Conservation (phyloP, 2,888 invertebrate species). For the Cantharis rustica region DNA sequence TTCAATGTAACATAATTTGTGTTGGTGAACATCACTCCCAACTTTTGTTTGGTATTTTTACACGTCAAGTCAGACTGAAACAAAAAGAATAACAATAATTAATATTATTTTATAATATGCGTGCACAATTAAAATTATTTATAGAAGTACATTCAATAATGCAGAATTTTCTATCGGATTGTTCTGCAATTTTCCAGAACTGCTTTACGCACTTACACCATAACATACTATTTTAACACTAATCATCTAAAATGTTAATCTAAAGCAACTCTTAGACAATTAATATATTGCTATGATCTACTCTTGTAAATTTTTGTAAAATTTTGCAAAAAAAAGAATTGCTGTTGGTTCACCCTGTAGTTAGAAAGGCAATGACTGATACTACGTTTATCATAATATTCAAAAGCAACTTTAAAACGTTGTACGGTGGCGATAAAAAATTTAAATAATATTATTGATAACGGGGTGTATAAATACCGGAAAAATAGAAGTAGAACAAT, state of each 20-base stretch:
- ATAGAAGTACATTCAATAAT: too few species aligned
- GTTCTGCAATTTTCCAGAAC: too few species aligned
- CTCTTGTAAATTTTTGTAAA: too few species aligned
- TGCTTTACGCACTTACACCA: too few species aligned
- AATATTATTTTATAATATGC: background rate
- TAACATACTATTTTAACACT: too few species aligned
- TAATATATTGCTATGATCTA: too few species aligned
- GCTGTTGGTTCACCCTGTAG: background rate
- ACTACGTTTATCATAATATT: background rate
- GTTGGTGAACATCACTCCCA: slow-evolving; percentile 86
- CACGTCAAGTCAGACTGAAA: slow-evolving; percentile 89
- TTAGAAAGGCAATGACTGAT: background rate
- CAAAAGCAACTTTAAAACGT: background rate
- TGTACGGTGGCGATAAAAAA: background rate
- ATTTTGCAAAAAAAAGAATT: too few species aligned
- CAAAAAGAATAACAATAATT: slow-evolving; percentile 34
- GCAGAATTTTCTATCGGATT: too few species aligned
- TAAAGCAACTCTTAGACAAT: too few species aligned
- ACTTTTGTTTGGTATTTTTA: slow-evolving; percentile 86
- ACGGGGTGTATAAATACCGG: background rate
- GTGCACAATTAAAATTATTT: too few species aligned
- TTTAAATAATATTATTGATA: background rate
- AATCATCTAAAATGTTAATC: too few species aligned
- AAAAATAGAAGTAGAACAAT: background rate
- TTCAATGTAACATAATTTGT: slow-evolving; percentile 93